Percentiles rank a stretch among this genome's conserved stretches.
Conservation (phyloP, 2,888 invertebrate species). For the Tolmerus cingulatus region DNA sequence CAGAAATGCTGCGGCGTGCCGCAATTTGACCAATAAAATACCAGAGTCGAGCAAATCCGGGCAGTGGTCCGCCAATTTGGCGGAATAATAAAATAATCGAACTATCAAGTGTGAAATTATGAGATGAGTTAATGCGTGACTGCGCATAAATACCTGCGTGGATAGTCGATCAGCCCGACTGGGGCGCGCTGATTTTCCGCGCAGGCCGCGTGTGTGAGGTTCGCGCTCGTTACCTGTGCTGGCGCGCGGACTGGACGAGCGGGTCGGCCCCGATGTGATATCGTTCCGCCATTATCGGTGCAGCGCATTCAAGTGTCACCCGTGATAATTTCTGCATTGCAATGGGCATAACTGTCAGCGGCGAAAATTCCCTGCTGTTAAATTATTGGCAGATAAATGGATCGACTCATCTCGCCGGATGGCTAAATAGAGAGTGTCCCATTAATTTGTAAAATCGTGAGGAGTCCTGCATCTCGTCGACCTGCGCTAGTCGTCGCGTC, state of each 20-base stretch:
- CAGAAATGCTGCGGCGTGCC: neutral
- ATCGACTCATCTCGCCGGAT: conserved; percentile 34
- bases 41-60: neutral
- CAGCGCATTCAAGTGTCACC: conserved; percentile 38
- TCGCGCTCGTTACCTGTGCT: neutral
- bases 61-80: conserved; percentile 24
- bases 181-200: neutral
- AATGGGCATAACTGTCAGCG: conserved; percentile 34
- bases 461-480: conserved; percentile 22
- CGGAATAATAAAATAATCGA: conserved; percentile 36
- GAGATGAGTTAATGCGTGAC: conserved; percentile 13
- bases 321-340: conserved; percentile 39
- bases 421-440: conserved; percentile 38
- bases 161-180: neutral
- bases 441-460: conserved; percentile 41
- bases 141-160: conserved; percentile 20
- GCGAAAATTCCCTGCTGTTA: conserved; percentile 38
- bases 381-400: conserved; percentile 42
- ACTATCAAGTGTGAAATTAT: conserved; percentile 35
- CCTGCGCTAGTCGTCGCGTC: neutral
- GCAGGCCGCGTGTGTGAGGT: neutral
- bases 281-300: conserved; percentile 36
- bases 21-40: conserved; percentile 6
- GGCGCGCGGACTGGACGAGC: neutral
- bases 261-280: neutral